Conservation (phyloP, 2,797 vertebrate genomes). For the Tokudaia muenninki region DNA sequence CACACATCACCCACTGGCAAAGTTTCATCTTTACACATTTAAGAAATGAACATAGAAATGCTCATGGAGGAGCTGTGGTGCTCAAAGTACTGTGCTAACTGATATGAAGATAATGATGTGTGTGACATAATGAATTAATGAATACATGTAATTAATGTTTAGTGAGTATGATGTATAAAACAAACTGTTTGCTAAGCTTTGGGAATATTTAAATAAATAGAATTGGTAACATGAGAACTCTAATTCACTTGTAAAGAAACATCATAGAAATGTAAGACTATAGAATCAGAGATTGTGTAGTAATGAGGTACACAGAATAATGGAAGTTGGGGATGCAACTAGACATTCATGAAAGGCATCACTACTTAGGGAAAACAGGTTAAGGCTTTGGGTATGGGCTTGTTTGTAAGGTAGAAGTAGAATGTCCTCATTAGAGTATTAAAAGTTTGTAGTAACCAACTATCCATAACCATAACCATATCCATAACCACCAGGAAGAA, state of each 20-base stretch:
- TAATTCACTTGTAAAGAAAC: background rate
- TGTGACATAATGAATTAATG: slow-evolving; percentile 32
- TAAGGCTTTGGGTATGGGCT: background rate
- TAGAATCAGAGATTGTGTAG: background rate
- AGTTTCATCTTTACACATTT: slow-evolving; percentile 39
- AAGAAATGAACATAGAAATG: background rate
- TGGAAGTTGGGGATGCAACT: background rate
- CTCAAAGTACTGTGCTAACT: background rate
- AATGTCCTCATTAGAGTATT: background rate
- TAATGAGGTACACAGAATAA: background rate
- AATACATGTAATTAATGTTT: background rate
- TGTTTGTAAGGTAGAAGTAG: background rate
- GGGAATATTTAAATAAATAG: background rate
- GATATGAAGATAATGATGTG: background rate
- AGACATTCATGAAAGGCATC: background rate
- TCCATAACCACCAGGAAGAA: background rate
- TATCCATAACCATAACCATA: background rate
- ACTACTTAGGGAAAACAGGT: background rate
- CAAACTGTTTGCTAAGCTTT: background rate
- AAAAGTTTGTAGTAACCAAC: background rate
- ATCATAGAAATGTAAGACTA: background rate
- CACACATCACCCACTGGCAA: background rate
- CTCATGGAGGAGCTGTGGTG: background rate
- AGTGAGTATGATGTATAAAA: background rate
- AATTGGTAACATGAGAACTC: background rate